These are phyloP conservation scores for Pyxicephalus adspersus DNA, from an alignment of 2,113 vertebrate species.

Conservation along the genomic window DNA sequence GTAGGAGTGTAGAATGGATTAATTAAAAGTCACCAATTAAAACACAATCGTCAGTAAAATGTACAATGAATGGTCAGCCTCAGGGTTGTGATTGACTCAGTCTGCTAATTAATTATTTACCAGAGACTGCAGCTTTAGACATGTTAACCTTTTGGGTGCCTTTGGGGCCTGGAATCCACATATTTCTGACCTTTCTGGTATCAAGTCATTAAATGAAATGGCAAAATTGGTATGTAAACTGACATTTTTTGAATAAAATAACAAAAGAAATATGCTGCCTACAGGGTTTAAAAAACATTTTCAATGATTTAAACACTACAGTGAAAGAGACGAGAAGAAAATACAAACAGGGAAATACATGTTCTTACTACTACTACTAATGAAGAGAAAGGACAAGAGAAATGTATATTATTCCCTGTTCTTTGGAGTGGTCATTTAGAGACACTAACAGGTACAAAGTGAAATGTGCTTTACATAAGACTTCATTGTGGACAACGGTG, in stretches of 20 bases:
- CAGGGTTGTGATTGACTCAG: not conserved
- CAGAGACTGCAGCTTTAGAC: conserved; percentile 8
- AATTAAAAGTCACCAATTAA: conserved; percentile 34
- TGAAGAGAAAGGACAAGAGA: too few relatives aligned
- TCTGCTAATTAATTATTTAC: conserved; percentile 11
- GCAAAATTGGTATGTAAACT: not conserved
- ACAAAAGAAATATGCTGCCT: too few relatives aligned
- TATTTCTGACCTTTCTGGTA: conserved; percentile 7
- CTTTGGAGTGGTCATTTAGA: too few relatives aligned
- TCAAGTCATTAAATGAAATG: not conserved
- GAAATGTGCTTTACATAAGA: too few relatives aligned
- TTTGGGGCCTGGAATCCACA: not conserved
- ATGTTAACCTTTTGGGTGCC: conserved; percentile 13
- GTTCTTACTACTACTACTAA: too few relatives aligned
- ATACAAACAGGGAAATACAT: too few relatives aligned
- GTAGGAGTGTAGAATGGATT: conserved; percentile 1
- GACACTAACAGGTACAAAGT: too few relatives aligned
- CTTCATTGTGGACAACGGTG: too few relatives aligned
- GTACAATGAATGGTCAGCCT: conserved; percentile 6
- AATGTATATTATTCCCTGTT: too few relatives aligned
- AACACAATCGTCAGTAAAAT: conserved; percentile 18
- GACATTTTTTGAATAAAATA: not conserved
- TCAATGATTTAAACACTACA: too few relatives aligned
- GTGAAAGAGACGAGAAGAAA: too few relatives aligned
- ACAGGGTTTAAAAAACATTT: too few relatives aligned